phyloP scores from a whole-genome alignment of 1,140 invertebrate genomes.

The Scaptomyza hsui region DNA sequence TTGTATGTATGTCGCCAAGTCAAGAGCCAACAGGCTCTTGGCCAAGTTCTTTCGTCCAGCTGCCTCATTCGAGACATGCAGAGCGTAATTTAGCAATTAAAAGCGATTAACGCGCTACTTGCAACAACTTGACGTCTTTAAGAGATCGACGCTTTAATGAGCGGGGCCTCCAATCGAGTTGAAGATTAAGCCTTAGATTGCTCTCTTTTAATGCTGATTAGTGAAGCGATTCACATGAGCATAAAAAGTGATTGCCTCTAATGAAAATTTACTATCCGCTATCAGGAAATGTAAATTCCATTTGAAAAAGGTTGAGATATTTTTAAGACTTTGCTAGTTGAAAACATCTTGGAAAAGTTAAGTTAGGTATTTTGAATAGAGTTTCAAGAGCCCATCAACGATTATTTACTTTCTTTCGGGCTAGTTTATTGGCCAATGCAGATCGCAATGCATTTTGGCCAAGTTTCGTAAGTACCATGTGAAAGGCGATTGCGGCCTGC shows the following conservation, averaged over 20 bases:
- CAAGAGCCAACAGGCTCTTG: not conserved
- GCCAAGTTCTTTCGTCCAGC: not conserved
- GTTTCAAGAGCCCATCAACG: too few relatives aligned
- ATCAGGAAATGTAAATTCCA: too few relatives aligned
- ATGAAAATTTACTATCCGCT: slow-evolving; percentile 26
- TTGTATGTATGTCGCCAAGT: not conserved
- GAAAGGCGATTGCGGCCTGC: slow-evolving; percentile 44
- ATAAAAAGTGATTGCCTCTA: slow-evolving; percentile 4
- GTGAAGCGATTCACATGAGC: slow-evolving; percentile 9
- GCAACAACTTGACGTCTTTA: slow-evolving; percentile 60
- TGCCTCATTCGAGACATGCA: slow-evolving; percentile 37
- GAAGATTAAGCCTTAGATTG: slow-evolving; percentile 28
- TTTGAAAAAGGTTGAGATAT: not conserved
- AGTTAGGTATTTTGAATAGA: not conserved
- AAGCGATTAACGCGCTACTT: slow-evolving; percentile 72
- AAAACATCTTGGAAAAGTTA: not conserved
- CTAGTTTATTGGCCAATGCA: slow-evolving; percentile 31
- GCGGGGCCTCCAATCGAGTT: slow-evolving; percentile 1
- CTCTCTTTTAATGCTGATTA: slow-evolving; percentile 64
- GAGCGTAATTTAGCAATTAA: slow-evolving; percentile 82
- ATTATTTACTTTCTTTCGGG: slow-evolving; percentile 24
- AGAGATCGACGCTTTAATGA: slow-evolving; percentile 55
- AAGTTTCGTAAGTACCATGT: slow-evolving; percentile 32
- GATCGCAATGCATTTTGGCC: slow-evolving; percentile 27
- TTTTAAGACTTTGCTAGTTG: not conserved